Conservation (phyloP, 2,797 vertebrate genomes). For the Margarornis squamiger region DNA sequence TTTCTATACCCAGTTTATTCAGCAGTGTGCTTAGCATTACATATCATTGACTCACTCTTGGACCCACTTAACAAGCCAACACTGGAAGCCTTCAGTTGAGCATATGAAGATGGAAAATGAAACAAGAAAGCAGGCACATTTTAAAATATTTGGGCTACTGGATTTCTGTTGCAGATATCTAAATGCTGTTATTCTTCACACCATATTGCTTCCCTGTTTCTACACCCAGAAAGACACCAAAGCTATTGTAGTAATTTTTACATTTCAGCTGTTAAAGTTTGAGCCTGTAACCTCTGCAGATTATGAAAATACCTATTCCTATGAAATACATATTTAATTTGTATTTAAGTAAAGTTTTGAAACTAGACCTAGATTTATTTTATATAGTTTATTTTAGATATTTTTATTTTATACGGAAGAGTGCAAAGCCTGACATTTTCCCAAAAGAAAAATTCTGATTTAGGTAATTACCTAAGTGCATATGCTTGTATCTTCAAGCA, state of each 20-base stretch:
- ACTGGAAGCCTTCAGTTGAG: neutral
- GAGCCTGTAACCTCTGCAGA: neutral
- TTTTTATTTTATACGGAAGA: neutral
- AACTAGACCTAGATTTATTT: neutral
- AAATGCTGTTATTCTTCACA: neutral
- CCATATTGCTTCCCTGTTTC: neutral
- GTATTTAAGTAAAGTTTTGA: neutral
- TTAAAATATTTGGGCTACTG: neutral
- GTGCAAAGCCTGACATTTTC: neutral
- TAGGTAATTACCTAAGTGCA: neutral
- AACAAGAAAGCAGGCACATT: neutral
- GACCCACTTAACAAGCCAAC: neutral
- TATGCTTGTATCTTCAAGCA: neutral
- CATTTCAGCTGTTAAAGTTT: neutral
- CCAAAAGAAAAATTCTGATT: neutral
- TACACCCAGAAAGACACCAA: neutral
- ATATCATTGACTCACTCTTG: neutral
- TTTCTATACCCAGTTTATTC: neutral
- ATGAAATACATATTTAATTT: conserved; percentile 1
- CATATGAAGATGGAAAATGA: neutral
- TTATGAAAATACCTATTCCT: neutral
- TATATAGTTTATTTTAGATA: neutral
- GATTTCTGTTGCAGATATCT: neutral
- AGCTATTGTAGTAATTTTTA: neutral
- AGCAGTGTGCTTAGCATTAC: neutral